A percentile compares a stretch with the other conserved stretches of the same genome.
phyloP scores from a whole-genome alignment of 2,888 invertebrate genomes.

The Exephanes ischioxanthus region DNA sequence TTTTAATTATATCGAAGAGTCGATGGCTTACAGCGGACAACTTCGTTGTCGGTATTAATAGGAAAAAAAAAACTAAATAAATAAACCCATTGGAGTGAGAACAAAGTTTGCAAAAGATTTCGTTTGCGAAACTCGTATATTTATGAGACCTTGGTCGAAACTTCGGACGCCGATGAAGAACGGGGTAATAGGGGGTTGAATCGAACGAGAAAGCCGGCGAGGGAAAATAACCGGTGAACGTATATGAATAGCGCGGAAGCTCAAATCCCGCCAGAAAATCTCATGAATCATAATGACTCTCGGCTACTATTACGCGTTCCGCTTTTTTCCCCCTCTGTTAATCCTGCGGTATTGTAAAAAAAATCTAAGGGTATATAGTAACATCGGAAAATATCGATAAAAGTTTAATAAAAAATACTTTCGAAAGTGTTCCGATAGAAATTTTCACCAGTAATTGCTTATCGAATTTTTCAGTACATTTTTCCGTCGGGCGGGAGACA shows the following conservation, averaged over 20 bases:
- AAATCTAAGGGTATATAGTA: no score
- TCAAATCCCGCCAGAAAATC: slow-evolving; percentile 34
- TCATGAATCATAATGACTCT: slow-evolving; percentile 56
- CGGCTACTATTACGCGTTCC: slow-evolving; percentile 28
- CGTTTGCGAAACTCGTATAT: slow-evolving; percentile 42
- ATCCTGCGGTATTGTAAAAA: no score
- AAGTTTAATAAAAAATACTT: slow-evolving; percentile 4
- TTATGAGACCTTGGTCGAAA: slow-evolving; percentile 38
- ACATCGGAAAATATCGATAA: background rate
- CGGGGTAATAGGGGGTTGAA: slow-evolving; percentile 46
- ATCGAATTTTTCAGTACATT: background rate
- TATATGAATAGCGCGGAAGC: slow-evolving; percentile 20
- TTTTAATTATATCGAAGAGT: slow-evolving; percentile 44
- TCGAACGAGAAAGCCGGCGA: slow-evolving; percentile 19
- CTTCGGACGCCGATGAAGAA: slow-evolving; percentile 50
- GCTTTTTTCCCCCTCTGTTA: background rate
- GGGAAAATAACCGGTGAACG: slow-evolving; percentile 28
- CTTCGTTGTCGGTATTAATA: background rate
- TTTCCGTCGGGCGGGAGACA: background rate
- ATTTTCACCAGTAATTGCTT: background rate
- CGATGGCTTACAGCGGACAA: background rate
- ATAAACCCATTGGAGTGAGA: slow-evolving; percentile 14
- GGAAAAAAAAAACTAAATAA: background rate
- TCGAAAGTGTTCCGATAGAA: background rate
- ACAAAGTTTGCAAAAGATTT: slow-evolving; percentile 46